Evolutionary conservation across 2,888 invertebrate genomes (phyloP), one percentile per base, ranked within the genome.

Genomic region (Drosophila limbata): DNA sequence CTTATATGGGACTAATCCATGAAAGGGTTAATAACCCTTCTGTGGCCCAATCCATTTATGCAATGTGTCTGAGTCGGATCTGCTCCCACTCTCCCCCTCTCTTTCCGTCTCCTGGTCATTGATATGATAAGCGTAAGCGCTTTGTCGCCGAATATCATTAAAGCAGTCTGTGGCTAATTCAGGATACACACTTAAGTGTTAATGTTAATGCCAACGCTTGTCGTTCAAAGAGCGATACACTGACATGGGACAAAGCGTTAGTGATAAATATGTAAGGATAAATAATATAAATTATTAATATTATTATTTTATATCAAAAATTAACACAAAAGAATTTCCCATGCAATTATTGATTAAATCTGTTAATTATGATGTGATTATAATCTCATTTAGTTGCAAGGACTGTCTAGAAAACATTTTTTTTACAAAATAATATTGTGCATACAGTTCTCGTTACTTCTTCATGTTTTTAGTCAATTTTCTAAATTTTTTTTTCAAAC

Each of bases 11-110:
- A n/a, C n/a, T n/a, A n/a, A n/a, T n/a, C n/a, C n/a, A n/a, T n/a
- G n/a, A n/a, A n/a, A n/a, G n/a, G n/a, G n/a, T n/a, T n/a, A 84
- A 83, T 87, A 84, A 87, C 81, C 87, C 84, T 87, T 82, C 52
- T 77, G 81, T 57, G 77, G 65, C 51, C 17, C 63, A 69, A 74
- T 52, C 64, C 75, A 72, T 79, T 77, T 65, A 51, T 47, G 50
- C 73, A 77, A 70, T 68, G 62, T 79, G 73, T 66, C 52, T 17
- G 15, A 45, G 21, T 15, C 15, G 21, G 2, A n/a, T 6, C 39
- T 11, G 3, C 25, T 25, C 4, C 13, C 44, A 0, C 10, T 2
- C 15, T 3, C 21, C 0, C 15, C 3, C 19, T 19, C 15, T 5
- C 5, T 11, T 33, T 37, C 25, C 6, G 28, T 44, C 59, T 39